A percentile compares a stretch with the other conserved stretches of the same genome.
Conservation (phyloP, 2,113 vertebrate species). For the Proteles cristata region DNA sequence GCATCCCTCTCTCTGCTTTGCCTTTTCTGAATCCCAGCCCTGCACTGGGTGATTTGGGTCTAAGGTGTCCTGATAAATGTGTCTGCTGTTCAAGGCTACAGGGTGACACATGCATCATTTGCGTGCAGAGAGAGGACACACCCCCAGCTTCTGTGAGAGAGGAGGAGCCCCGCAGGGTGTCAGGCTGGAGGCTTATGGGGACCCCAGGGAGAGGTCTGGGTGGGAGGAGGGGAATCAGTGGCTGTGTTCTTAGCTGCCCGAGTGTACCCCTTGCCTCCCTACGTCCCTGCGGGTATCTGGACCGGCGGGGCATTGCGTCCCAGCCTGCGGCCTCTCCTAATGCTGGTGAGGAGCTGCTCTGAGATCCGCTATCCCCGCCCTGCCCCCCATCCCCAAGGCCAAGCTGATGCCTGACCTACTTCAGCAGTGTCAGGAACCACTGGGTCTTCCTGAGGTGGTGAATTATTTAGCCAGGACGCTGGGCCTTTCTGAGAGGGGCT, state of each 20-base stretch:
- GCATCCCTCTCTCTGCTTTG: background rate
- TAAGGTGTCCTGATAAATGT: background rate
- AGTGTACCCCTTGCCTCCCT: no score
- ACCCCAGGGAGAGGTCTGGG: background rate
- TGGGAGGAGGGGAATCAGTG: background rate
- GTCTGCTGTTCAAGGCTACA: background rate
- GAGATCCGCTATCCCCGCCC: background rate
- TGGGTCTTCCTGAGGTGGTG: conserved; percentile 61
- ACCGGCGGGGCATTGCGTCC: background rate
- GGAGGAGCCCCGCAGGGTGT: background rate
- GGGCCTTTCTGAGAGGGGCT: conserved; percentile 46
- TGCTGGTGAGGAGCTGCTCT: background rate
- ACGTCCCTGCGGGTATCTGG: background rate
- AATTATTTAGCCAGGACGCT: conserved; percentile 75
- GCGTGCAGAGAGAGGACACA: background rate
- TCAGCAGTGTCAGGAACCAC: conserved; percentile 40
- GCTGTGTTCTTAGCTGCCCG: background rate
- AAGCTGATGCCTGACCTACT: conserved; percentile 67
- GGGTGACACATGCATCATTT: background rate
- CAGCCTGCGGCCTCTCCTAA: background rate
- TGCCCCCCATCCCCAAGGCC: background rate
- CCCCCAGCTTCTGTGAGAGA: background rate
- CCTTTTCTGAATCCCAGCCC: background rate
- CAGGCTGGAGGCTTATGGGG: background rate
- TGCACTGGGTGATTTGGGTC: background rate